These are phyloP conservation scores for Seriola rivoliana DNA, from an alignment of 2,113 vertebrate genomes.

Conservation along the genomic window DNA sequence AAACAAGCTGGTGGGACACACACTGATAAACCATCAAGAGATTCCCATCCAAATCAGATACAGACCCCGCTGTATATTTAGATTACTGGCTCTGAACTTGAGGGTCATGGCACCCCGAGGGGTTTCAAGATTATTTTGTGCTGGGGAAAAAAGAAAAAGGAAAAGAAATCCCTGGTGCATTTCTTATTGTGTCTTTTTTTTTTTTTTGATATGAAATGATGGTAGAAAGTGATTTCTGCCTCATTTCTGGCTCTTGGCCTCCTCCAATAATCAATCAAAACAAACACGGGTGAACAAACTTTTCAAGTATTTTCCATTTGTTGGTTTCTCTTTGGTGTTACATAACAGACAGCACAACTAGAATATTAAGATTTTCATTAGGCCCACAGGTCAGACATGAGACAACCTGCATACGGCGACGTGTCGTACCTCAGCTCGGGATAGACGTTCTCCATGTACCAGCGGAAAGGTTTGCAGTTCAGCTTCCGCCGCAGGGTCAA, in stretches of 20 bases:
- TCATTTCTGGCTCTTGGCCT: background rate
- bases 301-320: background rate
- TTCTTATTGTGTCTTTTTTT: background rate
- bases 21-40: background rate
- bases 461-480: conserved; percentile 97
- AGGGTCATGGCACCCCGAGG: conserved; percentile 1
- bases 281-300: background rate
- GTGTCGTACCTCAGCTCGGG: conserved; percentile 92
- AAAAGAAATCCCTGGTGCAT: no score
- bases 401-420: no score
- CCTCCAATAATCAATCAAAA: background rate
- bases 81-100: conserved; percentile 1
- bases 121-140: conserved; percentile 1
- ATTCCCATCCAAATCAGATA: conserved; percentile 45
- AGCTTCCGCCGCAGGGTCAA: conserved; percentile 91
- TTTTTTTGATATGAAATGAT: conserved; percentile 9
- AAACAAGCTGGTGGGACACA: background rate
- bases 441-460: conserved; percentile 98
- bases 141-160: background rate
- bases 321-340: background rate
- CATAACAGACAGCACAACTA: background rate
- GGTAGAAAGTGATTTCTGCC: background rate
- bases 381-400: background rate
- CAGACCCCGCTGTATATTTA: conserved; percentile 7
- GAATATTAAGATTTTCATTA: background rate